Base-by-base conservation (phyloP, 2,113 vertebrate species). In the Narcine bancroftii region DNA sequence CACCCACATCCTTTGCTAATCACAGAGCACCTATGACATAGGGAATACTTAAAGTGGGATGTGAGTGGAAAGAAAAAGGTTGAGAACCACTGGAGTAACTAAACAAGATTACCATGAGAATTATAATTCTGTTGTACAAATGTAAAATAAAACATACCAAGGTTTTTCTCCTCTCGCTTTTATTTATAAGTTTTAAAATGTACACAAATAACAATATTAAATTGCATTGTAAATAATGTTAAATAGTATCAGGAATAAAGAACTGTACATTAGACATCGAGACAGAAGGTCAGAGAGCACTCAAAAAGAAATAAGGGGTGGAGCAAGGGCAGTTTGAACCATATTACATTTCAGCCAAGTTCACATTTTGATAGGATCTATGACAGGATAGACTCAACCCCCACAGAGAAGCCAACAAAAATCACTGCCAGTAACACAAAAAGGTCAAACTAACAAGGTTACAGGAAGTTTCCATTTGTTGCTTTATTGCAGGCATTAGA, bases 101-200 rank as follows among this genome's bases (percentile, higher is more conserved):
- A 11, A 1, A 9, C 42, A 63, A 60, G 24, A 2, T 36, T 15
- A 17, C 63, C 17, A 33, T 60, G 87, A 39, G 39, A 2, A 65
- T 39, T 91, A 11, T 11, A 63, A 17, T 11, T 24, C 33, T 36
- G 3, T 45, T 1, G 11, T 42, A 45, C 24, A 26, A 39, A 17
- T 39, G 29, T 24, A 47, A 6, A 42, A 92, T 26, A 6, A 92
- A 33, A 29, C 42, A 92, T 85, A 79, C 10, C 93, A 93, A 93
- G 93, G 93, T 94, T 83, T 83, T 95, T 95, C 94, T 6, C 94
- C 94, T 94, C 56, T 93, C 94, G 47, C 65, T 71, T 73, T 92
- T 96, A 95, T 96, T 96, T 96, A 96, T 96, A 96, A 95, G 94
- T 96, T 95, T 95, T 96, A 96, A 96, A 96, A 96, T 96, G 96